Evolutionary conservation across 2,113 vertebrate species (phyloP), one percentile per base, ranked within the genome.

Genomic region (Apeltes quadracus): DNA sequence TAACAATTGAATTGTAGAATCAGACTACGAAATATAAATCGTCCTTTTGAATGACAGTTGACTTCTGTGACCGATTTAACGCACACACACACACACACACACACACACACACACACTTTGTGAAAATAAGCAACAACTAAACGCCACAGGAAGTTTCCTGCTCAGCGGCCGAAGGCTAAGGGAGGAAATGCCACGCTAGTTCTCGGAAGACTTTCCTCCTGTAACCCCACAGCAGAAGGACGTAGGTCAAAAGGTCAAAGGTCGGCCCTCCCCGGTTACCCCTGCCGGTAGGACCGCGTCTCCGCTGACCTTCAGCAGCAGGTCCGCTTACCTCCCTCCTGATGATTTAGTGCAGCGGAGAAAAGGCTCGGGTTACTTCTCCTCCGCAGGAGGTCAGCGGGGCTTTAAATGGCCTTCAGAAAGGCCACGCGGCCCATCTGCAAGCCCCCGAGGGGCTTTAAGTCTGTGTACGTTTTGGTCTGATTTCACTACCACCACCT

Each of bases 131-230:
- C 25, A 38, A 8, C 27, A 23, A 58, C 25, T 8, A 36, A 69
- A 80, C 25, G 14, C 38, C 1, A 18, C 15, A 48, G 41, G 43
- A 38, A 55, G 41, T 2, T 15, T n/a, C 16, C 59, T 46, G 1
- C 41, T n/a, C 10, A 6, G 18, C 27, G 38, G 11, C 43, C 29
- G 11, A 29, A 29, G 1, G 70, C 71, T 54, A 63, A 63, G 68
- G 78, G 20, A 32, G 53, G 36, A 76, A 72, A 82, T 54, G 41
- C 82, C 65, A 76, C 44, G 34, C 0, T 1, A 27, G 25, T 79
- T 84, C 88, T 72, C 71, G 73, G 77, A 88, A 84, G 54, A 56
- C 43, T 51, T 65, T 75, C 82, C 82, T 36, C 73, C 68, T 89
- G 78, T 83, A 83, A 82, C 78, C 20, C 44, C 20, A 14, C 50